Base-by-base conservation (phyloP, 2,888 invertebrate species). In the Nyleta sp. region DNA sequence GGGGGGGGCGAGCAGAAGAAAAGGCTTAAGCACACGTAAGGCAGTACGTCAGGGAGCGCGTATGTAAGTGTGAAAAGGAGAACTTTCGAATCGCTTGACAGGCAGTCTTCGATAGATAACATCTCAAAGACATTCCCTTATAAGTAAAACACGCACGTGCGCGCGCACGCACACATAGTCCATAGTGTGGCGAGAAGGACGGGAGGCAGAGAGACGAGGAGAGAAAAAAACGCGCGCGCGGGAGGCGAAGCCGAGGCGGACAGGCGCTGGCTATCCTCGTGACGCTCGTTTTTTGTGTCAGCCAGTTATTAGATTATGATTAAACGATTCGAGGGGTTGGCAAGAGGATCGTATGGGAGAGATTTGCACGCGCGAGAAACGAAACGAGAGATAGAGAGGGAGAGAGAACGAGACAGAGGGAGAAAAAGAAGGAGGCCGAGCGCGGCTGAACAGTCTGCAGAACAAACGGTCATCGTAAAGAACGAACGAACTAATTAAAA, bases 291-390 rank as follows among this genome's bases (percentile, higher is more conserved):
- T 90, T 89, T 88, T 88, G 86, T 87, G 89, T 89, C 90, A 88
- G 89, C 85, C 87, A 85, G 89, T 90, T 90, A 90, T 89, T 90
- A 89, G 89, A 89, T 90, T 89, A 89, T 90, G 89, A 90, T 89
- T 90, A 89, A 90, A 89, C 87, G 89, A 87, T 90, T 87, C 83
- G 84, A 85, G 81, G 83, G 83, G 82, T 80, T 80, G 82, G 78
- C 67, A 75, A 72, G 78, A 80, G 76, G 78, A 60, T 64, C 57
- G 76, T 71, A 62, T 11, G 74, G 65, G 59, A 62, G 77, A 42
- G 59, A 73, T 50, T 57, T 57, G 78, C 59, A 74, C 62, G 62
- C 64, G 72, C 62, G 73, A 40, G 57, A 62, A 71, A 50, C 48
- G 52, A 70, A 72, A 46, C 38, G n/a, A n/a, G n/a, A n/a, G n/a